Conservation (phyloP, 2,113 vertebrate species). For the Serilophus lunatus region DNA sequence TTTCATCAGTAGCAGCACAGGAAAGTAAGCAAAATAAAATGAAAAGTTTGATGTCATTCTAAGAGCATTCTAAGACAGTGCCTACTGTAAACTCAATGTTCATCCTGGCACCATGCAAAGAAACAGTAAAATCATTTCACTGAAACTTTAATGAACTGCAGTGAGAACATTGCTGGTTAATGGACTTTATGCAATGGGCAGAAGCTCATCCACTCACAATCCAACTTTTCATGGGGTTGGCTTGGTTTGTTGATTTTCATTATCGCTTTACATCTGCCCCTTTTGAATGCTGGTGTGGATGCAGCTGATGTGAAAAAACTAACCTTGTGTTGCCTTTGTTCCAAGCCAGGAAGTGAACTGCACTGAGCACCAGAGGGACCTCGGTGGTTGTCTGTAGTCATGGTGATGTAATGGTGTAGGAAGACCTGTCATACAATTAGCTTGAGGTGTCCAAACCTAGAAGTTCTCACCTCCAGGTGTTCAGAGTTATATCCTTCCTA, state of each 20-base stretch:
- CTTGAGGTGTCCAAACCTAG: not conserved
- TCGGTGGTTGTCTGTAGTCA: not conserved
- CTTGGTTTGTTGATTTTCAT: not conserved
- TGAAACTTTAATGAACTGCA: conserved; percentile 47
- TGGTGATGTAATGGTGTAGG: not conserved
- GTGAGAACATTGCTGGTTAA: not conserved
- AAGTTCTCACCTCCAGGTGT: not conserved
- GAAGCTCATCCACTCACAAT: not conserved
- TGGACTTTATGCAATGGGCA: not conserved
- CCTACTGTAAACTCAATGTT: not conserved
- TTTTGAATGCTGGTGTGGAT: not conserved
- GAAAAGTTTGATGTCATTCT: not conserved
- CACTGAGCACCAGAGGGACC: not conserved
- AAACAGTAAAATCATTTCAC: conserved; percentile 26
- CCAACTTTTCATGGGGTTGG: not conserved
- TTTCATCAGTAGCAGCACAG: not conserved
- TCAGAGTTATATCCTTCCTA: not conserved
- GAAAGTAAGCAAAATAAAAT: not conserved
- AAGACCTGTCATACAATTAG: not conserved
- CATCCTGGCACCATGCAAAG: not conserved
- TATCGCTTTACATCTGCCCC: not conserved
- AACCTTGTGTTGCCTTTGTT: not conserved
- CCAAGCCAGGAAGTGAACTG: not conserved
- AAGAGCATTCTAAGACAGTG: not conserved
- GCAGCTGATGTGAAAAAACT: not conserved